These are phyloP conservation scores for Apostichopus japonicus DNA, from an alignment of 35 echinoderm and acorn worm species.

Conservation along the genomic window DNA sequence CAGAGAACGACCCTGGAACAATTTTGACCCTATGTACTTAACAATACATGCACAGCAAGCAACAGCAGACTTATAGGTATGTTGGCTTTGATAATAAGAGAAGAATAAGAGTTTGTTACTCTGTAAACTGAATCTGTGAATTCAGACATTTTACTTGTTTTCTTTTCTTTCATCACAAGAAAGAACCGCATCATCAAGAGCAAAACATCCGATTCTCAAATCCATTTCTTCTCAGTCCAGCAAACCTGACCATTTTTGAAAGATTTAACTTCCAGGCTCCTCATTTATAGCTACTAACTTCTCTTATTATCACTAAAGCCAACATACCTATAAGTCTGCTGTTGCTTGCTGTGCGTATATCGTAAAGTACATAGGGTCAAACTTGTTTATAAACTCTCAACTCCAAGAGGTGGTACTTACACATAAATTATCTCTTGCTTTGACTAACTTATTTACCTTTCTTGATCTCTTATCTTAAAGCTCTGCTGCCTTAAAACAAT, in stretches of 20 bases:
- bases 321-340: not conserved
- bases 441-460: not conserved
- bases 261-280: too few relatives aligned
- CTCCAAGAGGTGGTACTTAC: not conserved
- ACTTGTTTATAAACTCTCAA: not conserved
- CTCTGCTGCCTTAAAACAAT: too few relatives aligned
- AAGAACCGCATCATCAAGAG: too few relatives aligned
- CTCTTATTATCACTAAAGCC: not conserved
- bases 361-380: not conserved
- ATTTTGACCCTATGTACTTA: not conserved
- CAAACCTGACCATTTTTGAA: too few relatives aligned
- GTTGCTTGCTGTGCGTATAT: not conserved
- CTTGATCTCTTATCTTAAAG: not conserved
- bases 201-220: too few relatives aligned
- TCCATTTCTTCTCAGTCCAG: too few relatives aligned
- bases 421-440: not conserved
- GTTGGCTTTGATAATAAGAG: not conserved
- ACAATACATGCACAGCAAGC: not conserved
- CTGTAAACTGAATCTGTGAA: too few relatives aligned
- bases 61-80: not conserved
- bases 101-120: too few relatives aligned
- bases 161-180: too few relatives aligned
- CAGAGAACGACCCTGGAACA: not conserved
- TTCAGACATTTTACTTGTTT: too few relatives aligned
- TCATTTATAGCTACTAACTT: too few relatives aligned